Base-by-base conservation (phyloP, 1,140 invertebrate genomes). In the Cotesia typhae region DNA sequence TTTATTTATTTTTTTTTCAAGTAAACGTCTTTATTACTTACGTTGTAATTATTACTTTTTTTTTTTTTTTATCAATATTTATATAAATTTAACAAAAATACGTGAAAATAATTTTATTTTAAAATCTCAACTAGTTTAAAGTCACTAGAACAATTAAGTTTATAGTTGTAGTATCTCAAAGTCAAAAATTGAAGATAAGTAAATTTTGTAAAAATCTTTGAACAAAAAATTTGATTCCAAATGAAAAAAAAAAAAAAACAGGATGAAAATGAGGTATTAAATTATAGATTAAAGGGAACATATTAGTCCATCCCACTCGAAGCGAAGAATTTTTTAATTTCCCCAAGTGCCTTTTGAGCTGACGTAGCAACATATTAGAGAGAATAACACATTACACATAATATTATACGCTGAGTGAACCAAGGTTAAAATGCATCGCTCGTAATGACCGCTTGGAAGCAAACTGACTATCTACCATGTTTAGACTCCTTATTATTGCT, bases 311-410 rank as follows among this genome's bases (percentile, higher is more conserved):
- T 28, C 28, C 28, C 28, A 28, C 3, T 28, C 28, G 28, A 28
- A 28, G 28, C 28, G 57, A 28, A 28, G 57, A 59, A 59, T 59
- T 59, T 59, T 59, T 59, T 59, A 59, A 59, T 59, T 59, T 59
- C 57, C 55, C 20, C 57, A 59, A 59, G 57, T 59, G 57, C 20
- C 41, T 55, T 57, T 53, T 51, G 36, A 55, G 28, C 41, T 14
- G 52, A 53, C 57, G 53, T 55, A 60, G 37, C 60, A 67, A 60
- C 67, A 68, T 72, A 72, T 66, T 72, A 72, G 38, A 59, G 57
- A 59, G 41, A 47, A 47, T 47, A 47, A 47, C 41, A 41, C 38
- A 47, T 47, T 47, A 47, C 6, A 47, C 10, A 47, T 47, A 47
- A 28, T 47, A 47, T 7, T 7, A 47, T 47, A 20, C 57, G 28